Evolutionary conservation across 2,113 vertebrate species (phyloP).

Genomic region (Spilogale gracilis): DNA sequence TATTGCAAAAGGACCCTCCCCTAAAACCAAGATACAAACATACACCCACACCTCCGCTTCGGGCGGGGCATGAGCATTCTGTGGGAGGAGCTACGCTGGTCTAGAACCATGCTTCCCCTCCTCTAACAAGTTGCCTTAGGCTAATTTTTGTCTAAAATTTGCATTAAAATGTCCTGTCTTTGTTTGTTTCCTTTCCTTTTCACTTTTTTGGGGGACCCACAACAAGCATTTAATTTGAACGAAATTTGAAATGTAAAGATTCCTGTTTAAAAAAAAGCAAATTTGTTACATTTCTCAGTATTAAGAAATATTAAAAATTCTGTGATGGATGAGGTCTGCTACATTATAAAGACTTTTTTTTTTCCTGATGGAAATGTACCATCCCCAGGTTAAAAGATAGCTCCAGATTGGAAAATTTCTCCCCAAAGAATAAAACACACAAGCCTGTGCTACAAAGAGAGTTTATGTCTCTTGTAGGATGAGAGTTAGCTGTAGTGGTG

Average conservation of each 20-base stretch:
- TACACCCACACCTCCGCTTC: not conserved
- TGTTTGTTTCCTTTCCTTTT: conserved; percentile 47
- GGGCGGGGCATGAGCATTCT: not conserved
- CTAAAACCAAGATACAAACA: not conserved
- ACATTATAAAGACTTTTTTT: not conserved
- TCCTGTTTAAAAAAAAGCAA: conserved; percentile 18
- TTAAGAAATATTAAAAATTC: conserved; percentile 16
- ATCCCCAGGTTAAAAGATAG: not conserved
- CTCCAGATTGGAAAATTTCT: conserved; percentile 1
- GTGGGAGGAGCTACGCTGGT: not conserved
- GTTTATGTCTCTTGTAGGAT: not conserved
- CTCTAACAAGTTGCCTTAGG: conserved; percentile 43
- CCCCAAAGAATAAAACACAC: not conserved
- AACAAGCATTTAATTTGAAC: not conserved
- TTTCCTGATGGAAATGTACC: conserved; percentile 11
- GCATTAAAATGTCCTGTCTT: conserved; percentile 55
- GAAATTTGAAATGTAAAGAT: not conserved
- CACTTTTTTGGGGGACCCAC: not conserved
- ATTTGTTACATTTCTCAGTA: not conserved
- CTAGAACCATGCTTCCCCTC: not conserved
- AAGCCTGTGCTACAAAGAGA: not conserved
- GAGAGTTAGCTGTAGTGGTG: not conserved
- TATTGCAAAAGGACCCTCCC: not conserved
- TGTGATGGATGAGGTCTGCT: not conserved
- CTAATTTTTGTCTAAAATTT: conserved; percentile 45